Base-by-base conservation (phyloP, 1,140 invertebrate species). In the Ridgeia piscesae region DNA sequence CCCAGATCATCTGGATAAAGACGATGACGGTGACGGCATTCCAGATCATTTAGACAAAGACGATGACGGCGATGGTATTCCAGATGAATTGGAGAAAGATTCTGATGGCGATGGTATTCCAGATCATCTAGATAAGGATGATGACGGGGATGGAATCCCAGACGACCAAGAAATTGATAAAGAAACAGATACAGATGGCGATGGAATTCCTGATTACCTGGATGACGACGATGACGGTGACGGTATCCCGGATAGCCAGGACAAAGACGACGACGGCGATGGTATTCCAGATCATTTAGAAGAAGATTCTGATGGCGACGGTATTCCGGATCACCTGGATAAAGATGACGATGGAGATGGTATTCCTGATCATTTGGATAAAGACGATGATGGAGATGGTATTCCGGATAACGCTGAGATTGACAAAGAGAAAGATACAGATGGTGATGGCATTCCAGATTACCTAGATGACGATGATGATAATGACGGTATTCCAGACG, bases 131-230 rank as follows among this genome's bases (percentile, higher is more conserved):
- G 91, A 92, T 88, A 58, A 92, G 9, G 91, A 92, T 34, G 91
- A 92, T 89, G 91, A 92, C 33, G 34, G 34, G 34, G 91, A 92
- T 34, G 92, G 92, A n/a, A 90, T 92, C n/a, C 91, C 91, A 58
- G 93, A 94, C 50, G 88, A 89, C 88, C 88, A 92, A 35, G 77
- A 92, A 33, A 91, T 88, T 92, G 92, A 89, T 21, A 35, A 94
- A 94, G 50, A 93, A 95, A 94, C 89, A 35, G 94, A 95, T 92
- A 77, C 92, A n/a, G 93, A 95, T 92, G 95, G 94, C 9, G 95
- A 95, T 94, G 95, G 95, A 14, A 95, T 95, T 42, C 95, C 95
- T 14, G 95, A 95, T 92, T 88, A 95, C 91, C 35, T 94, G 33
- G 94, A 95, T 50, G 93, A 94, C 27, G 95, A 95, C 92, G 94